phyloP scores from a whole-genome alignment of 2,797 vertebrate species.

The Urosaurus nigricauda region DNA sequence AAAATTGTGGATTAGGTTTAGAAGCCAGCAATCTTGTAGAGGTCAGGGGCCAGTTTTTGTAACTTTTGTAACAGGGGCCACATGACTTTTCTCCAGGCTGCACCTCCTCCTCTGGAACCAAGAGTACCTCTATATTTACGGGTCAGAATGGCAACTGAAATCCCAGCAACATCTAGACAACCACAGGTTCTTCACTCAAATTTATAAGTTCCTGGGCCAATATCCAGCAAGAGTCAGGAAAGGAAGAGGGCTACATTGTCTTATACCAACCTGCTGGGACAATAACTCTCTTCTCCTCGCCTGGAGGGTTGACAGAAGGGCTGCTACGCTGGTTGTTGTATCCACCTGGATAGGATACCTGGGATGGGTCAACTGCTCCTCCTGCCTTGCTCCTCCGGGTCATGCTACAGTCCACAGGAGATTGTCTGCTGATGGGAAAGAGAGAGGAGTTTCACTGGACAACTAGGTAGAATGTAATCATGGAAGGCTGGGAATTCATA shows the following conservation, averaged over 20 bases:
- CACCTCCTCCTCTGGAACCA: no score
- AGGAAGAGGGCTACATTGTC: rapidly evolving
- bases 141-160: no score
- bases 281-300: constrained; percentile 89
- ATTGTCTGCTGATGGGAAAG: constrained; percentile 75
- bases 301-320: constrained; percentile 76
- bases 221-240: not conserved
- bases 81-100: no score
- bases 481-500: not conserved
- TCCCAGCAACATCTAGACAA: no score
- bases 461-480: not conserved
- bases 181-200: not conserved
- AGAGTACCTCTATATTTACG: no score
- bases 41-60: no score
- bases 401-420: constrained; percentile 83
- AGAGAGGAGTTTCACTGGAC: not conserved
- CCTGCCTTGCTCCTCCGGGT: constrained; percentile 82
- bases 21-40: no score
- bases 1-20: not conserved
- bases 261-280: constrained; percentile 76
- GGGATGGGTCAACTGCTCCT: constrained; percentile 81
- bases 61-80: no score
- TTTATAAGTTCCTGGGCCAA: not conserved
- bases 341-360: constrained; percentile 78
- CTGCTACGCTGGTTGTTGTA: constrained; percentile 82